phyloP scores from a whole-genome alignment of 2,888 invertebrate genomes.

The Meandrusa payeni region DNA sequence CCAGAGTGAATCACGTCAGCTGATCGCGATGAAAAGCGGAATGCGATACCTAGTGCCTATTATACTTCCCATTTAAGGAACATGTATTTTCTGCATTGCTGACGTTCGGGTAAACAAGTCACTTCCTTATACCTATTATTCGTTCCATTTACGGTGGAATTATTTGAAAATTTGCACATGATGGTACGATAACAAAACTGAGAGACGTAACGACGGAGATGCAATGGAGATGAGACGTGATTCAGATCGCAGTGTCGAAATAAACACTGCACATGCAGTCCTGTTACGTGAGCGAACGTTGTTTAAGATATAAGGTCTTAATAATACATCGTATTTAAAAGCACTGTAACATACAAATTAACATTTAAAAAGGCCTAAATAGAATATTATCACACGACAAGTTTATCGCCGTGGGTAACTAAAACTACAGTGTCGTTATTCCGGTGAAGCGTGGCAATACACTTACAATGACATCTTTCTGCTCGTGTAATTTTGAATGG shows the following conservation, averaged over 20 bases:
- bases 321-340: too few relatives aligned
- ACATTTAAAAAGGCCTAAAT: too few relatives aligned
- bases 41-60: conserved; percentile 16
- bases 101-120: too few relatives aligned
- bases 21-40: conserved; percentile 33
- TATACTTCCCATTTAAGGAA: conserved; percentile 20
- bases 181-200: background rate
- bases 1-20: conserved; percentile 39
- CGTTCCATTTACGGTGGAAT: too few relatives aligned
- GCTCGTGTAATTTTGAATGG: conserved; percentile 20
- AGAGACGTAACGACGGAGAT: background rate
- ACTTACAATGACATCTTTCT: conserved; percentile 15
- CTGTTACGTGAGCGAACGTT: conserved; percentile 8
- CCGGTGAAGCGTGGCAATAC: conserved; percentile 7
- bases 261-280: conserved; percentile 19
- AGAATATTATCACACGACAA: conserved; percentile 8
- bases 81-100: too few relatives aligned
- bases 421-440: background rate
- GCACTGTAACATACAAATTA: too few relatives aligned
- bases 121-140: too few relatives aligned
- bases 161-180: conserved; percentile 13
- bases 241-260: conserved; percentile 7
- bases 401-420: background rate
- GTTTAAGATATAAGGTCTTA: background rate
- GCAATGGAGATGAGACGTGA: conserved; percentile 15